These are phyloP conservation scores for Formica selysi DNA, from an alignment of 1,140 invertebrate genomes.

Conservation along the genomic window DNA sequence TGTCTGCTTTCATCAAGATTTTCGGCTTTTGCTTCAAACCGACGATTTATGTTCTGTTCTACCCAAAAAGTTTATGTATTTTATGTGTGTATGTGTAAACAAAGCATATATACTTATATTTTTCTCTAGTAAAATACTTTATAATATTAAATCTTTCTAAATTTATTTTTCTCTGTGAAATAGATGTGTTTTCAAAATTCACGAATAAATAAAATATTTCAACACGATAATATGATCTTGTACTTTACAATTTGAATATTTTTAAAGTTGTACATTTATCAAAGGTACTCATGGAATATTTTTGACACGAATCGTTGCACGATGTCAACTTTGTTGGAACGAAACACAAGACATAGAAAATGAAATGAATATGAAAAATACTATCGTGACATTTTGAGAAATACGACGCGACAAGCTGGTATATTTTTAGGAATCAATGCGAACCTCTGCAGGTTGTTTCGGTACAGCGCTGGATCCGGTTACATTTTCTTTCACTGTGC, in stretches of 20 bases:
- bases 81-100: too few relatives aligned
- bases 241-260: neutral
- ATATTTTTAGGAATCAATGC: constrained; percentile 55
- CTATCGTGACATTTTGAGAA: constrained; percentile 29
- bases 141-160: neutral
- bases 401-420: neutral
- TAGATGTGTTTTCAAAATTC: neutral
- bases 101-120: neutral
- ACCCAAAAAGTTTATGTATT: too few relatives aligned
- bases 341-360: neutral
- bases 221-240: neutral
- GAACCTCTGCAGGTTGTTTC: neutral
- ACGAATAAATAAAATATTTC: neutral
- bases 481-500: constrained; percentile 18
- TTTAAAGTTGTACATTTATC: neutral
- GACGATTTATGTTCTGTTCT: neutral
- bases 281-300: constrained; percentile 10
- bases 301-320: neutral
- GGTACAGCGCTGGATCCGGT: neutral
- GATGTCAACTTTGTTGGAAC: neutral
- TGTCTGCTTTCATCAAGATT: neutral
- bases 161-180: neutral
- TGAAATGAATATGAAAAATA: constrained; percentile 14
- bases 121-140: neutral
- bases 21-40: neutral